Evolutionary conservation across 2,797 vertebrate genomes (phyloP), one percentile per base, ranked within the genome.

Genomic region (Sebastes nivosus): DNA sequence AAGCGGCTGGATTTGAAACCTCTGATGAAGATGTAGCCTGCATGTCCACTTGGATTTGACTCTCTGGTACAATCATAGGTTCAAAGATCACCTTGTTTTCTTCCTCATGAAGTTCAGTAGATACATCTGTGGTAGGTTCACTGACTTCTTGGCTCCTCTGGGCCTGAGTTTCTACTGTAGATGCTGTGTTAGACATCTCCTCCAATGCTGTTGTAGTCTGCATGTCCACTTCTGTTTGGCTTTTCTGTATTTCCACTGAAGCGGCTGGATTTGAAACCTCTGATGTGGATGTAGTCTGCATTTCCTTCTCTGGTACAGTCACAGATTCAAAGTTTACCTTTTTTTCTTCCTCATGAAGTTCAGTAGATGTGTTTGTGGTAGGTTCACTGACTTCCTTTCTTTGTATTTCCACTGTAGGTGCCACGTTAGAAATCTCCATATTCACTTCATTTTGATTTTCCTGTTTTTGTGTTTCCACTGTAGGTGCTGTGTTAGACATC

Each of bases 341-440:
- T 1, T 80, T 78, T 50, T 75, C 70, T 29, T 74, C 67, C 36
- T 75, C 38, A 5, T 74, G 22, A 30, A 54, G 13, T 20, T 54
- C 54, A 69, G 58, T 16, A 38, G 75, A 69, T 54, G 13, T 24
- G 11, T 77, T 71, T 46, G 67, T 11, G 3, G 50, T 38, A 32
- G 52, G 12, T 76, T 85, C 67, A 72, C 12, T 30, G 30, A 72
- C 57, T 12, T 82, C 87, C 30, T 36, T 57, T 3, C n/a, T 82
- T 74, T 79, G 70, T 46, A 38, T 25, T 82, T 86, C 84, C 11
- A 57, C 58, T 64, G 55, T 57, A 27, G 32, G 14, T 1, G 52
- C 52, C 0, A n/a, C 0, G 20, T 20, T n/a, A 52, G 50, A 52
- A 52, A 57, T 34, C 6, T 77, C 59, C 25, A 20, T 30, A 18